A percentile compares a stretch with the other conserved stretches of the same genome.
Evolutionary conservation across 2,888 invertebrate genomes (phyloP).

Genomic region (Odontocolon sp.): DNA sequence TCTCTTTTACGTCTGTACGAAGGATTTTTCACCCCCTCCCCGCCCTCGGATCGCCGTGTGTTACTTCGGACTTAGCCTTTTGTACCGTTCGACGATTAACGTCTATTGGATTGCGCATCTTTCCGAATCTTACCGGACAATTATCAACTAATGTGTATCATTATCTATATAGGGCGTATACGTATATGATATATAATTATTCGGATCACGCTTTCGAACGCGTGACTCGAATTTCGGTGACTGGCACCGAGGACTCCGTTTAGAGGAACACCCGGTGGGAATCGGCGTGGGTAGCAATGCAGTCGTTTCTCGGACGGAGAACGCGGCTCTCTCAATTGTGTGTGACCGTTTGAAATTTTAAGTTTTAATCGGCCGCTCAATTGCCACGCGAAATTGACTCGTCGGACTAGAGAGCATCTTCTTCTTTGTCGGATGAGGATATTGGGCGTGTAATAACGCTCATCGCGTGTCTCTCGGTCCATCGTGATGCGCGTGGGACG

Average conservation of each 20-base stretch:
- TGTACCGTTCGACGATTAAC: conserved; percentile 31
- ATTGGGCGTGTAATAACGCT: conserved; percentile 57
- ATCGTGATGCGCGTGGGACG: conserved; percentile 55
- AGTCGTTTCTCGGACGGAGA: conserved; percentile 41
- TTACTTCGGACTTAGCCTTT: conserved; percentile 33
- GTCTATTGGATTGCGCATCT: conserved; percentile 21
- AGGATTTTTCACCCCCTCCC: background rate
- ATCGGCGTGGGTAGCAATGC: conserved; percentile 38
- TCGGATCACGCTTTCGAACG: background rate
- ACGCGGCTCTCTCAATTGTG: conserved; percentile 56
- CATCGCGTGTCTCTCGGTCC: conserved; percentile 32
- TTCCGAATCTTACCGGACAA: background rate
- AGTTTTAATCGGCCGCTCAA: conserved; percentile 61
- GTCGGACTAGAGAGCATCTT: conserved; percentile 41
- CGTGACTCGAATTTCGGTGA: conserved; percentile 46
- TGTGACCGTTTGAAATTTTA: conserved; percentile 57
- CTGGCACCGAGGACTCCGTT: conserved; percentile 35
- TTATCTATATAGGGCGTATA: background rate
- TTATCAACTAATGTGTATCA: background rate
- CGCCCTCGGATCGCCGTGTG: background rate
- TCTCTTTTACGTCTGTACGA: background rate
- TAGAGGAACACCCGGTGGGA: conserved; percentile 45
- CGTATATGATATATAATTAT: background rate
- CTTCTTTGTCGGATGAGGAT: conserved; percentile 61
- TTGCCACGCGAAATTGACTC: conserved; percentile 62